Percentiles rank a stretch among this genome's conserved stretches.
Conservation (phyloP, 2,113 vertebrate species). For the Myanophis thanlyinensis region DNA sequence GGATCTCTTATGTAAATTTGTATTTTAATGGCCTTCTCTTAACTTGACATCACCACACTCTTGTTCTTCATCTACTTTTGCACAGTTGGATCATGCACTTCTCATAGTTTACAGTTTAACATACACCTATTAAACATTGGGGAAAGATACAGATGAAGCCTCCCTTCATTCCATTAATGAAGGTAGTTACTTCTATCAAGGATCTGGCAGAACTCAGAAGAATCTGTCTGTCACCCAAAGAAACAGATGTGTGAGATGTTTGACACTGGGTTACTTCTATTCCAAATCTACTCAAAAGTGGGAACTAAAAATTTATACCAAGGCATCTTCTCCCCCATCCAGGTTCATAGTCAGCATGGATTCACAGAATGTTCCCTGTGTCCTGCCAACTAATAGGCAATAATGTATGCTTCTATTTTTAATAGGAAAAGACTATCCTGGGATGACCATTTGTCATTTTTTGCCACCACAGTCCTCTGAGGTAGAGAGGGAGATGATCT, state of each 20-base stretch:
- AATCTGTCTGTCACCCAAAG: not conserved
- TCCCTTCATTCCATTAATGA: not conserved
- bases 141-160: not conserved
- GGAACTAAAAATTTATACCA: not conserved
- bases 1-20: not conserved
- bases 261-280: not conserved
- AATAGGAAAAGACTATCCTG: not conserved
- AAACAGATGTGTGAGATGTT: not conserved
- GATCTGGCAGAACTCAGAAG: not conserved
- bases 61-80: not conserved
- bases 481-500: not conserved
- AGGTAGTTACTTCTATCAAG: not conserved
- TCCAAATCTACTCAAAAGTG: not conserved
- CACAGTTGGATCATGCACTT: not conserved
- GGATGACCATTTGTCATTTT: not conserved
- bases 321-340: not conserved
- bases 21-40: not conserved
- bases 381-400: not conserved
- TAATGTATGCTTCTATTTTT: not conserved
- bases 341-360: not conserved
- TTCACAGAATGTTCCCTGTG: not conserved
- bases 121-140: not conserved
- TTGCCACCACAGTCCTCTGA: not conserved
- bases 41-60: not conserved
- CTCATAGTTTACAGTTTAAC: not conserved